A percentile compares a stretch with the other conserved stretches of the same genome.
Evolutionary conservation across 2,113 vertebrate genomes (phyloP).

Genomic region (Platanista minor): DNA sequence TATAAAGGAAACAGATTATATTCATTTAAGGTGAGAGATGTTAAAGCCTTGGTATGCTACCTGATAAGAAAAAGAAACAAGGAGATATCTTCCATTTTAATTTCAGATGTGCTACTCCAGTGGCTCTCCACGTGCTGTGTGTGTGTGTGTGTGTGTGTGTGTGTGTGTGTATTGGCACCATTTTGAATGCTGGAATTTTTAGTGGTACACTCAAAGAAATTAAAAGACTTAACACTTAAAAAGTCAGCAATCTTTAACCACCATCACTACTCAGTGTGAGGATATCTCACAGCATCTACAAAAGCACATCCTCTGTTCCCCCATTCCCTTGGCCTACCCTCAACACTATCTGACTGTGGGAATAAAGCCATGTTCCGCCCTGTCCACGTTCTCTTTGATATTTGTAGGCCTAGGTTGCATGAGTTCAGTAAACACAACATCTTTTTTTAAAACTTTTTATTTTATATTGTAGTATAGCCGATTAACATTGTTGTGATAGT

Average conservation of each 20-base stretch:
- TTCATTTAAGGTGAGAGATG: neutral
- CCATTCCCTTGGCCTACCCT: neutral
- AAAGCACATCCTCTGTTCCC: neutral
- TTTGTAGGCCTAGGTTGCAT: neutral
- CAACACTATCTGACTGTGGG: neutral
- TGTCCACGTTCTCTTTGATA: neutral
- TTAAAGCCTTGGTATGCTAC: neutral
- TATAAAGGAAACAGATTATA: neutral
- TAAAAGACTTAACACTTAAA: neutral
- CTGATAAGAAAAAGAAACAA: neutral
- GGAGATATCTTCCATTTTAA: neutral
- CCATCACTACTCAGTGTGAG: neutral
- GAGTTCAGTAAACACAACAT: neutral
- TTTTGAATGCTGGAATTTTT: neutral
- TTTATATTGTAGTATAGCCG: no score
- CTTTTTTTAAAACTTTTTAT: no score
- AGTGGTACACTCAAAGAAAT: neutral
- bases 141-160: no score
- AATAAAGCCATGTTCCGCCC: neutral
- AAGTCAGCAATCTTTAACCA: neutral
- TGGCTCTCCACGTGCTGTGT: neutral
- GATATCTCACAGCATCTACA: neutral
- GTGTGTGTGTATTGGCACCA: neutral
- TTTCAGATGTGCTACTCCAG: neutral
- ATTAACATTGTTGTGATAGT: no score